Base-by-base conservation (phyloP, 2,888 invertebrate genomes). In the Caenorhabditis afra region DNA sequence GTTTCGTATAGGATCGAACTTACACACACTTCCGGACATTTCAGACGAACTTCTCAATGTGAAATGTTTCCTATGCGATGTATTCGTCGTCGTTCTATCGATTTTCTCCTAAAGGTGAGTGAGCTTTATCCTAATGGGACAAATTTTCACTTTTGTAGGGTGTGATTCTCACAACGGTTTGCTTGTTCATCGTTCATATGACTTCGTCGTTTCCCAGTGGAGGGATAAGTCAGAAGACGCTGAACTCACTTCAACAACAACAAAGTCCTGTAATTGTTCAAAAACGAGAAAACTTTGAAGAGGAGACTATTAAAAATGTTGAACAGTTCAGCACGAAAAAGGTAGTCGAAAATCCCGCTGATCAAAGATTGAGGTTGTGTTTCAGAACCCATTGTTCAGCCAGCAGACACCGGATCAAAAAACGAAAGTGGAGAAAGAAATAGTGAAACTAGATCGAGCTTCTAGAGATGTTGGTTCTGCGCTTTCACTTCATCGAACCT, bases 121-220 rank as follows among this genome's bases (percentile, higher is more conserved):
- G n/a, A 22, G 20, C 23, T 37, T 14, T 22, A 23, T 12, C 39
- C 16, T 22, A 12, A n/a, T 10, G 14, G 1, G 14, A 14, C n/a
- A 16, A 49, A n/a, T 49, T 29, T 18, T 16, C 18, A 22, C 18
- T 20, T 49, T 37, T 64, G 16, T 20, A 79, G 68, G 79, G 68
- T 12, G 73, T 68, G 0, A 68, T 79, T 37, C 49, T 79, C 11
- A 49, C 68, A 22, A 79, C 79, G 22, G 20, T 79, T 39, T 79
- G 64, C 35, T 53, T 79, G 14, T 68, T 79, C 29, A 55, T 82
- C 14, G 75, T 80, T 20, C 75, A 82, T 22, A 57, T 82, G 35
- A 81, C 82, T 8, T 71, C 71, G 12, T 81, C 82, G 16, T 73
- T 75, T 73, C 82, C 82, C 12, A 59, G 62, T 49, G 82, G 82